Evolutionary conservation across 23 tunicate genomes (phyloP).

Genomic region (Aplidium turbinatum): DNA sequence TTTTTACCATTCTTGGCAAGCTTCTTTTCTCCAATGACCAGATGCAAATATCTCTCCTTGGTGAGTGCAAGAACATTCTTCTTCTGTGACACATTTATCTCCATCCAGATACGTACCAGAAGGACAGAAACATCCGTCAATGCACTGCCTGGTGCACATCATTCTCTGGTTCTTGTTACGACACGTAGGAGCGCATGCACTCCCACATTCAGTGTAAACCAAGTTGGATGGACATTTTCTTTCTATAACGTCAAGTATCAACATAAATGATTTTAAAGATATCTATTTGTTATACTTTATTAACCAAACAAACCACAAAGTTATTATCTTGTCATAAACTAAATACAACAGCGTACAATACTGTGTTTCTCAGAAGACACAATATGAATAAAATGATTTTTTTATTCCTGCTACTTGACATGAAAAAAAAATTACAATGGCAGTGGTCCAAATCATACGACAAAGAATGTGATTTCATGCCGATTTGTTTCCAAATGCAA

Average conservation of each 20-base stretch:
- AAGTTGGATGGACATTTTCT: constrained; percentile 60
- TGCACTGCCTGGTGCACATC: constrained; percentile 51
- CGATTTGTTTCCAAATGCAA: no score
- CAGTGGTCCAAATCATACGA: no score
- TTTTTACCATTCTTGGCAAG: constrained; percentile 85
- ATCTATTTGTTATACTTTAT: no score
- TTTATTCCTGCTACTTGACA: no score
- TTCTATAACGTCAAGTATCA: no score
- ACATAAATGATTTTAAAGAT: no score
- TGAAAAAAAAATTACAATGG: no score
- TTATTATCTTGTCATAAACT: no score
- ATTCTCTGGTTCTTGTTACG: constrained; percentile 59
- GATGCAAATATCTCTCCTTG: constrained; percentile 46
- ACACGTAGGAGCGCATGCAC: constrained; percentile 79
- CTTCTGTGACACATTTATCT: constrained; percentile 63
- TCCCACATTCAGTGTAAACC: constrained; percentile 84
- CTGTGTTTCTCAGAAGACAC: no score
- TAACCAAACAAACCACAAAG: background rate
- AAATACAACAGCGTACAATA: no score
- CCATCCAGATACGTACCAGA: constrained; percentile 74
- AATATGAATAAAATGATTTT: no score
- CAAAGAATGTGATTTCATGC: no score
- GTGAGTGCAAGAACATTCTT: constrained; percentile 80
- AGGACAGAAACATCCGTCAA: constrained; percentile 95
- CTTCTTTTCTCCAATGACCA: constrained; percentile 46